Evolutionary conservation across 2,888 invertebrate genomes (phyloP).

Genomic region (Therioaphis trifolii): DNA sequence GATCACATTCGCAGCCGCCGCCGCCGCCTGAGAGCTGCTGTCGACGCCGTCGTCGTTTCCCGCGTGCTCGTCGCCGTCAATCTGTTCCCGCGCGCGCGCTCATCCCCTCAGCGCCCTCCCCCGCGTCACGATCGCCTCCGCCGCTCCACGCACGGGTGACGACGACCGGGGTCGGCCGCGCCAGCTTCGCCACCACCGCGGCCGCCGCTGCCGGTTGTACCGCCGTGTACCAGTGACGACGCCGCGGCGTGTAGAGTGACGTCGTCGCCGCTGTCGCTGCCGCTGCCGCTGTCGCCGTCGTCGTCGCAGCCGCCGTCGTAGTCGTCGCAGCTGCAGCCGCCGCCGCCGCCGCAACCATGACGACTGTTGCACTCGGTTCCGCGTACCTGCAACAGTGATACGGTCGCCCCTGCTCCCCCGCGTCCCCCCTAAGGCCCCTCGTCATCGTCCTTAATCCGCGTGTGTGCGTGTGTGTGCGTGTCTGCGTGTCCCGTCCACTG

Average conservation of each 20-base stretch:
- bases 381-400: conserved; percentile 50
- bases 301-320: not conserved
- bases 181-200: conserved; percentile 39
- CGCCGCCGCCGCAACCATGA: conserved; percentile 53
- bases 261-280: conserved; percentile 9
- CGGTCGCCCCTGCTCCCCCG: not conserved
- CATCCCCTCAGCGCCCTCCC: not conserved
- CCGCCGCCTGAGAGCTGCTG: not conserved
- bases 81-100: conserved; percentile 3
- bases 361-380: conserved; percentile 50
- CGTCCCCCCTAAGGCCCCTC: not conserved
- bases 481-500: not conserved
- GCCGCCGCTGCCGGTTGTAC: conserved; percentile 30
- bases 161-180: conserved; percentile 50
- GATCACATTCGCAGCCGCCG: not conserved
- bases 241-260: not conserved
- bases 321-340: not conserved
- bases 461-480: too few species aligned
- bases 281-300: not conserved
- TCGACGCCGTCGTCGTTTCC: conserved; percentile 11
- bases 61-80: conserved; percentile 48
- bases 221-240: not conserved
- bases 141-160: conserved; percentile 21
- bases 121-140: not conserved
- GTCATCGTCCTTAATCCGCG: not conserved